Conservation (phyloP, 2,797 vertebrate genomes). For the Thripadectes ignobilis region DNA sequence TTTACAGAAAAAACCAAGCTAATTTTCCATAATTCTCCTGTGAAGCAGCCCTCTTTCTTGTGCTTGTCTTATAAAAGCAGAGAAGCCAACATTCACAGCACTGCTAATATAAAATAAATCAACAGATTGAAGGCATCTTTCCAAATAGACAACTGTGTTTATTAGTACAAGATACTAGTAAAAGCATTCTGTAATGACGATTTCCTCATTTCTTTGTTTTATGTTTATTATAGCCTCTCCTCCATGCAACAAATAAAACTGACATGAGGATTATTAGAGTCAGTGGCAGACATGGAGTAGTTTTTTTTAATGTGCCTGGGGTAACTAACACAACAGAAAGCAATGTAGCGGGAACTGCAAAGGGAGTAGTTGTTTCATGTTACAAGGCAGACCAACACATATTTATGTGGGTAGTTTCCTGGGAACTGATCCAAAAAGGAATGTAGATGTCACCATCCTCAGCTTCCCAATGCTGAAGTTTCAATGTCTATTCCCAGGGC, state of each 20-base stretch:
- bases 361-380: not conserved
- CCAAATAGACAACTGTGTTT: slow-evolving; percentile 66
- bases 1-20: slow-evolving; percentile 5
- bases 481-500: not conserved
- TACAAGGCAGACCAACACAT: not conserved
- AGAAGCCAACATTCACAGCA: not conserved
- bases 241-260: slow-evolving; percentile 37
- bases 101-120: not conserved
- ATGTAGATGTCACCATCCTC: not conserved
- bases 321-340: not conserved
- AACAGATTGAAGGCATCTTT: slow-evolving; percentile 36
- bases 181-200: slow-evolving; percentile 25
- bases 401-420: not conserved
- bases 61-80: slow-evolving; percentile 16
- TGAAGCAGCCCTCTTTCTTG: not conserved
- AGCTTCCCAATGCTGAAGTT: not conserved
- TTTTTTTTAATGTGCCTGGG: not conserved
- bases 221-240: slow-evolving; percentile 24
- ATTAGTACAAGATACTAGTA: slow-evolving; percentile 47
- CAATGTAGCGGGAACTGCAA: not conserved
- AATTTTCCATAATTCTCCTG: not conserved
- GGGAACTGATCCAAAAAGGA: slow-evolving; percentile 9
- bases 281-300: not conserved
- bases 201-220: slow-evolving; percentile 54
- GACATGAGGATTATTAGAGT: not conserved